phyloP scores from a whole-genome alignment of 2,113 vertebrate species.

The Oncorhynchus keta region DNA sequence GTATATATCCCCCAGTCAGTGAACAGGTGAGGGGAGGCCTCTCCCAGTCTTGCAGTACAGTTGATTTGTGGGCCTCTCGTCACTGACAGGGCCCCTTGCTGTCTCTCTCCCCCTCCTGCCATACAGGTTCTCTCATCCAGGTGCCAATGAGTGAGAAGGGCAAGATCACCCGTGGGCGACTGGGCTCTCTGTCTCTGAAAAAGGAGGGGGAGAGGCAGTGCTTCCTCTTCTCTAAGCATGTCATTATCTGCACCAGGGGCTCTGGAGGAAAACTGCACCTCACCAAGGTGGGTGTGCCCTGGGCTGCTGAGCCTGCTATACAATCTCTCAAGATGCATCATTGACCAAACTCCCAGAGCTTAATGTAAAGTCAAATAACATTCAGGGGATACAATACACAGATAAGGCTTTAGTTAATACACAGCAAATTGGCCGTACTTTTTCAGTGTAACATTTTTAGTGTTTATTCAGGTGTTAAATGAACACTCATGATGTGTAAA shows the following conservation, averaged over 20 bases:
- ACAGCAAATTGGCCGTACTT: no score
- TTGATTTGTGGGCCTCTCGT: neutral
- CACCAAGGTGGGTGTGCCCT: conserved; percentile 81
- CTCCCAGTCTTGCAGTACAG: neutral
- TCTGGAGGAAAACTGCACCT: conserved; percentile 95
- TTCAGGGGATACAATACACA: no score
- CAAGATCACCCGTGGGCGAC: conserved; percentile 88
- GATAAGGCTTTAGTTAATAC: no score
- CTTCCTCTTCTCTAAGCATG: conserved; percentile 97
- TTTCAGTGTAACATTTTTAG: no score
- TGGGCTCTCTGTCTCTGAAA: conserved; percentile 92
- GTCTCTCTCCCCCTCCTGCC: neutral
- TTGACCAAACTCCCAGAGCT: no score
- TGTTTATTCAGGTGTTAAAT: no score
- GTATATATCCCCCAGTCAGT: conserved; percentile 20
- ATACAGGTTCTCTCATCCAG: conserved; percentile 88
- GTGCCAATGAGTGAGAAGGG: conserved; percentile 96
- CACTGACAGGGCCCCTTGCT: neutral
- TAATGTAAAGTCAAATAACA: no score
- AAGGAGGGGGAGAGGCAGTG: conserved; percentile 96
- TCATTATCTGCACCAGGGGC: conserved; percentile 93
- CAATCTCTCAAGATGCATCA: neutral
- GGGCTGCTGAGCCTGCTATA: conserved; percentile 29
- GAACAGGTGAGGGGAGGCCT: neutral
- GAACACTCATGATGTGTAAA: no score